A percentile compares a stretch with the other conserved stretches of the same genome.
These are phyloP conservation scores for Nyctibius grandis DNA, from an alignment of 2,797 vertebrate genomes.

Conservation along the genomic window DNA sequence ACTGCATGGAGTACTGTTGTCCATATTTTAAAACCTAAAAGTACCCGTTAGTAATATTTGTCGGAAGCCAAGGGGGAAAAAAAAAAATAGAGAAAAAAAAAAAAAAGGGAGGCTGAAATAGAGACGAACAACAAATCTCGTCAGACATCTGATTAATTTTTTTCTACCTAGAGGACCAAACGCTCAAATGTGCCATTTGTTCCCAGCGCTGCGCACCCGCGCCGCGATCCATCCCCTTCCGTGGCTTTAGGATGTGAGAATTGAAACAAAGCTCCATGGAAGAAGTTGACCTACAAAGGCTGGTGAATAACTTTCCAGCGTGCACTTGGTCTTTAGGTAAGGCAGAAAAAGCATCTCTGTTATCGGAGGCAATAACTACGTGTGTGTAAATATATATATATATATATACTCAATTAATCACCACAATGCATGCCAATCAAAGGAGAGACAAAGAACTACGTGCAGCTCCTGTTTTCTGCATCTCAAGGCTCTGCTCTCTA, in stretches of 20 bases:
- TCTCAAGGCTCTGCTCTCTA: not conserved
- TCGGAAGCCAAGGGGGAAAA: not conserved
- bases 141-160: conserved; percentile 49
- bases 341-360: not conserved
- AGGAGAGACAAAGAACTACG: conserved; percentile 58
- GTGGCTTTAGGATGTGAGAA: not conserved
- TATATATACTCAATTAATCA: not conserved
- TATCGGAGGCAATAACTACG: not conserved
- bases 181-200: conserved; percentile 36
- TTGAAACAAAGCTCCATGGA: conserved; percentile 38
- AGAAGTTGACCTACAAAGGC: conserved; percentile 25
- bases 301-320: conserved; percentile 16
- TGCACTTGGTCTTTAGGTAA: not conserved
- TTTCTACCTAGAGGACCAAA: conserved; percentile 63
- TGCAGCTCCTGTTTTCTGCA: conserved; percentile 13
- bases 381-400: not conserved
- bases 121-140: conserved; percentile 37
- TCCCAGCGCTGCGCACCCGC: not conserved
- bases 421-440: conserved; percentile 57
- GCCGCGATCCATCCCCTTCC: conserved; percentile 11
- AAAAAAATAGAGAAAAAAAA: not conserved
- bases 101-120: not conserved
- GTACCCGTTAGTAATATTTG: conserved; percentile 64
- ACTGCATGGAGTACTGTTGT: conserved; percentile 66
- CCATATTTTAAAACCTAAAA: conserved; percentile 68